Evolutionary conservation across 2,888 invertebrate species (phyloP), one percentile per base, ranked within the genome.

Genomic region (Scelioninae gen. 2): DNA sequence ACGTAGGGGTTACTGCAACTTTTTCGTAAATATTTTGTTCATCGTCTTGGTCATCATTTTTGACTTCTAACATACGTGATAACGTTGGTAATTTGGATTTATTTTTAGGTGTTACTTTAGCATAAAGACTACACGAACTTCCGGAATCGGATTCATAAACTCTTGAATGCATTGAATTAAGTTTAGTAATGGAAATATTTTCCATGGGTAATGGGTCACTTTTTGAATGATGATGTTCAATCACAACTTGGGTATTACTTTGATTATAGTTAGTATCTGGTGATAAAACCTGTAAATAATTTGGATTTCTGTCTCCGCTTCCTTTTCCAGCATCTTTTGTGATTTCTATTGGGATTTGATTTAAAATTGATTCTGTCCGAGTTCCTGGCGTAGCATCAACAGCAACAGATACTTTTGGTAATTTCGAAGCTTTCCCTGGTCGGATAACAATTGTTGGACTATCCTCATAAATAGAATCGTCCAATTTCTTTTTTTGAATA

Each of bases 341-440:
- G 45, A 93, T 83, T 85, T 94, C 93, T 74, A 93, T 93, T 0
- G 94, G 94, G 82, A 93, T 90, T 86, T 94, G 94, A 78, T 91
- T 90, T 53, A 94, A 83, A 28, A 94, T 89, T 60, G 93, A 93
- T 73, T 90, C 89, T 18, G 92, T 92, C 74, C 93, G 88, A 1
- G 92, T 91, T 0, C 91, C 89, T 9, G 93, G 93, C 0, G 94
- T 94, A 0, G 94, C 94, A 83, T 94, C 94, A 25, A 94, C 89
- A 0, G 91, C 94, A 7, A 94, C 91, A 0, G 92, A 94, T 1
- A 94, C 91, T 85, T 93, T 91, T 0, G 91, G 89, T 71, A 89
- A 89, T 65, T 85, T 88, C 1, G 89, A 87, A 80, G 89, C 88
- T 63, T 82, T 83, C 41, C 84, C 82, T 28, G 84, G 82, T 15